phyloP scores from a whole-genome alignment of 2,113 vertebrate genomes.

The Trematomus loennbergii region DNA sequence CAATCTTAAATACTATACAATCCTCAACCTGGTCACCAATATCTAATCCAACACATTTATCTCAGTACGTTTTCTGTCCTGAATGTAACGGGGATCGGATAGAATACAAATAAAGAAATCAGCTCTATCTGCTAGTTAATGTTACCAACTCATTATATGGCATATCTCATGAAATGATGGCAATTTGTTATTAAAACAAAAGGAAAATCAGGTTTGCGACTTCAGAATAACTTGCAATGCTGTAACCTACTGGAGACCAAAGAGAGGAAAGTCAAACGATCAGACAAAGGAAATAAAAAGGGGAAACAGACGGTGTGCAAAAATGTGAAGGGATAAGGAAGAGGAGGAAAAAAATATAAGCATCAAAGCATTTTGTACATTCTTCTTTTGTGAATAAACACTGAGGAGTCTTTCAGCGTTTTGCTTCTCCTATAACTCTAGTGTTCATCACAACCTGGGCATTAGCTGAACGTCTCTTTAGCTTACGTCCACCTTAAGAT shows the following conservation, averaged over 20 bases:
- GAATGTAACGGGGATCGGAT: background rate
- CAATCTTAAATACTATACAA: constrained; percentile 67
- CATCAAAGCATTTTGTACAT: constrained; percentile 27
- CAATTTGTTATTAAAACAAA: constrained; percentile 18
- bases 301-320: constrained; percentile 68
- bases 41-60: constrained; percentile 37
- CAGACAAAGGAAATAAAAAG: constrained; percentile 57
- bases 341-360: background rate
- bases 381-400: constrained; percentile 19
- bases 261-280: constrained; percentile 55
- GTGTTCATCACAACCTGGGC: constrained; percentile 36
- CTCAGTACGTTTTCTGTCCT: constrained; percentile 9
- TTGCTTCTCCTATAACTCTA: constrained; percentile 15
- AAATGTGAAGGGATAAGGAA: constrained; percentile 62
- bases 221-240: constrained; percentile 21
- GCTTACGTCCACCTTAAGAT: constrained; percentile 60
- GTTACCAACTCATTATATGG: background rate
- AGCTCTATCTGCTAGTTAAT: constrained; percentile 14
- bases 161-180: background rate
- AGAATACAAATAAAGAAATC: background rate
- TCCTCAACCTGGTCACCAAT: constrained; percentile 60
- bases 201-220: background rate
- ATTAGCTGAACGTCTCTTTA: constrained; percentile 26
- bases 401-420: constrained; percentile 1
- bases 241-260: constrained; percentile 47